Evolutionary conservation across 2,113 vertebrate species (phyloP), one percentile per base, ranked within the genome.

Genomic region (Tragelaphus scriptus): DNA sequence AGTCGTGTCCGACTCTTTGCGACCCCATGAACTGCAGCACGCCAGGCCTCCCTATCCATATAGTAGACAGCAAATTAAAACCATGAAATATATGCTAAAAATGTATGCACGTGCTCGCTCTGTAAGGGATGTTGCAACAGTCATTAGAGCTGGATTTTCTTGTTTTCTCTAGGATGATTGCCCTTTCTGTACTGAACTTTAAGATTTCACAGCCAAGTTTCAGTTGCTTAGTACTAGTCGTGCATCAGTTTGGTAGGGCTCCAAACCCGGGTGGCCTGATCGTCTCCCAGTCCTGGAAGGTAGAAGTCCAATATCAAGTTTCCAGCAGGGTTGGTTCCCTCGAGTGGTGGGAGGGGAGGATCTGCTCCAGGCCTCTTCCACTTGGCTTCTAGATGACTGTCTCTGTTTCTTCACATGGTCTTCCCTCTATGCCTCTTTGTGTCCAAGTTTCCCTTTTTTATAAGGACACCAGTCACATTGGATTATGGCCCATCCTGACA

Each of bases 131-230:
- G 6, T 90, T 94, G 65, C 94, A 59, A 71, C 25, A 65, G 9
- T 51, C 16, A 5, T 51, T 49, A 79, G n/a, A 85, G 90, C 32
- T 88, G 53, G 40, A 84, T 91, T 85, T 92, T 94, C 68, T 61
- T 55, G 25, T 93, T 92, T 95, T 92, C 40, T 90, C n/a, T 75
- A 32, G 6, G 81, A 6, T 58, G 30, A 61, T 25, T 47, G 10
- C 2, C 49, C 58, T 75, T 96, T 63, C 88, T 77, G 23, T 79
- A 63, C 6, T 59, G 36, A 59, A 82, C 59, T 81, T 94, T 19
- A 87, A 28, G 81, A 92, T 90, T 97, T 94, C 85, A 51, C 80
- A 97, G 94, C 75, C 32, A 84, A 65, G 32, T 90, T 94, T 94
- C 32, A 49, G 40, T n/a, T 81, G 26, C 25, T 88, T 17, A 65